Base-by-base conservation (phyloP, 1,140 invertebrate species). In the Globodera rostochiensis region DNA sequence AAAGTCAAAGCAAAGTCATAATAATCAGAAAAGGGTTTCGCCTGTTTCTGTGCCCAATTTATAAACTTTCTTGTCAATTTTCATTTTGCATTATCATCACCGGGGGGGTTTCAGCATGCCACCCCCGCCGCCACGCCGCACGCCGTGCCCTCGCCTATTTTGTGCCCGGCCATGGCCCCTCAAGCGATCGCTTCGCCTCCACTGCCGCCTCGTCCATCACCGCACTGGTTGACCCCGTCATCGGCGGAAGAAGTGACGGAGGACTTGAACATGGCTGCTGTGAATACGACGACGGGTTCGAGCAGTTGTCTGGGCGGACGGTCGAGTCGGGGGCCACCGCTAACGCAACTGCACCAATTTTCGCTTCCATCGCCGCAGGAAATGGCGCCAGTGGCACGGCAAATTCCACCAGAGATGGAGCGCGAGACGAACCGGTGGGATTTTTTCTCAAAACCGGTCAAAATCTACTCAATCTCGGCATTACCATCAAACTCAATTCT, bases 391-490 rank as follows among this genome's bases (percentile, higher is more conserved):
- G 46, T 45, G 36, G 7, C 69, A 8, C 57, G 57, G 19, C 57
- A 64, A 19, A 45, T 71, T 47, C 69, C 69, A 19, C 69, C 69
- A 3, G 69, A 71, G 46, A 71, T 71, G 69, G 69, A 71, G 25
- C 69, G 69, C 36, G 69, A 71, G 46, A 71, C 69, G 9, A 71
- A 71, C n/a, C 69, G 46, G 69, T 71, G 69, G 25, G 69, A 45
- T 36, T 36, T 36, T 25, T 36, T 36, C 36, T 36, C 36, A 36
- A 36, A 36, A 36, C 36, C 2, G 36, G 36, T 36, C 36, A 36
- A 36, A 36, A 36, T 36, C 36, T 36, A 36, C 36, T 36, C 36
- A 36, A 36, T 36, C 25, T 36, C 25, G 25, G 25, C 25, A 36
- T 36, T 36, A 36, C 25, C 25, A 36, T 36, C 25, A 36, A 36